A percentile compares a stretch with the other conserved stretches of the same genome.
Conservation (phyloP, 2,113 vertebrate species). For the Cromileptes altivelis region DNA sequence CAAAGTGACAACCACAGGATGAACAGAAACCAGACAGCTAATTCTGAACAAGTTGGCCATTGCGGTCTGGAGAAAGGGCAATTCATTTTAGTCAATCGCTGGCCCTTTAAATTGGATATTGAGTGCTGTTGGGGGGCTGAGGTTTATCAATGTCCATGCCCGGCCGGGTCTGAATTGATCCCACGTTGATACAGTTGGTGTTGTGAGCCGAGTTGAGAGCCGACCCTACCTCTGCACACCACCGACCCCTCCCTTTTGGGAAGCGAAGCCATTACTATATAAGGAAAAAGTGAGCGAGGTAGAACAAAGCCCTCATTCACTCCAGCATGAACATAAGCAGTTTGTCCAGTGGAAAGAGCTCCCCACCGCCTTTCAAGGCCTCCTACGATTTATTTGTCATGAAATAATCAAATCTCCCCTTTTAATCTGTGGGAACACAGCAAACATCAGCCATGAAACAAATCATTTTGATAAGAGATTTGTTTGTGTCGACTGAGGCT, state of each 20-base stretch:
- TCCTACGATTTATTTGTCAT: constrained; percentile 64
- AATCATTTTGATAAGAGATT: constrained; percentile 73
- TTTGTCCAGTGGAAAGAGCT: constrained; percentile 54
- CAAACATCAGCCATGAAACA: constrained; percentile 57
- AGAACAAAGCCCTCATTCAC: constrained; percentile 70
- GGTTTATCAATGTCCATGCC: constrained; percentile 82
- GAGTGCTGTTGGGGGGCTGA: constrained; percentile 75
- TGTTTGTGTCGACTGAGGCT: constrained; percentile 48
- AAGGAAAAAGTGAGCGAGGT: constrained; percentile 68
- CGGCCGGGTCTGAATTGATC: constrained; percentile 75
- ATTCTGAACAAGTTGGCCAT: constrained; percentile 65
- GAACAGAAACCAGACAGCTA: constrained; percentile 64
- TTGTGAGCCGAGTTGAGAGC: constrained; percentile 53
- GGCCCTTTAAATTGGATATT: constrained; percentile 84
- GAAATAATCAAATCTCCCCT: constrained; percentile 74
- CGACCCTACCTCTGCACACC: constrained; percentile 52
- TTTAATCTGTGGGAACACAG: constrained; percentile 72
- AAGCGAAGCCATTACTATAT: constrained; percentile 70
- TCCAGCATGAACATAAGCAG: constrained; percentile 56
- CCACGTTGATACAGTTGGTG: constrained; percentile 74
- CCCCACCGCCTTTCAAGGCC: constrained; percentile 41
- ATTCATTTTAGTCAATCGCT: constrained; percentile 80
- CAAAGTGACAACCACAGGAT: constrained; percentile 37
- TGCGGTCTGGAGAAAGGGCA: constrained; percentile 68
- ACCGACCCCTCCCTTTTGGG: constrained; percentile 57